A percentile compares a stretch with the other conserved stretches of the same genome.
Conservation (phyloP, 2,797 vertebrate genomes). For the Sebastes dallii region DNA sequence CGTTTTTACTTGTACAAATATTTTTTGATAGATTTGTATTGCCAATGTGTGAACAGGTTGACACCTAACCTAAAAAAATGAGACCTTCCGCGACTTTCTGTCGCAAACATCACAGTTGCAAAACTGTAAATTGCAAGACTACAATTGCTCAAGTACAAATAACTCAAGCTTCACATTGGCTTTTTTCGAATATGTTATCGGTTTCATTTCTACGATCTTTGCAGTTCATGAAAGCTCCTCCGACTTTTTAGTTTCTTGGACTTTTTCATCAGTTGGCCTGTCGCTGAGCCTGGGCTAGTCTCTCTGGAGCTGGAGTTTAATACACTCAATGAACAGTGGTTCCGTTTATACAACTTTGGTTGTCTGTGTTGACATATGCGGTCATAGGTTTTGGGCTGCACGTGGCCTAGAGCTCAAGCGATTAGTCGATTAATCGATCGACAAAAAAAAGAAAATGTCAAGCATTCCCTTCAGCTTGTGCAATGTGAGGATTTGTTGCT, state of each 20-base stretch:
- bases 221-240: no score
- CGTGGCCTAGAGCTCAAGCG: not conserved
- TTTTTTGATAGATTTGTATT: no score
- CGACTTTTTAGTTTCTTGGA: accelerated
- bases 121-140: not conserved
- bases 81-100: no score
- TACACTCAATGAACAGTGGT: not conserved
- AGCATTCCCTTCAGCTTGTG: not conserved
- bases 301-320: not conserved
- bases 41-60: no score
- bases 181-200: no score
- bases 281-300: no score
- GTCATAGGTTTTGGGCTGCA: not conserved
- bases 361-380: not conserved
- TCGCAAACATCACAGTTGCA: not conserved
- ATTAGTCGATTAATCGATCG: not conserved
- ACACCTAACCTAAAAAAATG: no score
- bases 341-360: not conserved
- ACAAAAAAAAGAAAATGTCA: not conserved
- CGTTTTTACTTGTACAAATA: accelerated
- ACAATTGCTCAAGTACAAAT: not conserved
- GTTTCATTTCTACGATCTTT: accelerated
- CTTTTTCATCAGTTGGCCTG: not conserved
- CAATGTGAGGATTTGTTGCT: not conserved
- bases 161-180: not conserved